Percentiles rank a stretch among this genome's conserved stretches.
phyloP scores from a whole-genome alignment of 1,140 invertebrate species.

The Sitodiplosis mosellana region DNA sequence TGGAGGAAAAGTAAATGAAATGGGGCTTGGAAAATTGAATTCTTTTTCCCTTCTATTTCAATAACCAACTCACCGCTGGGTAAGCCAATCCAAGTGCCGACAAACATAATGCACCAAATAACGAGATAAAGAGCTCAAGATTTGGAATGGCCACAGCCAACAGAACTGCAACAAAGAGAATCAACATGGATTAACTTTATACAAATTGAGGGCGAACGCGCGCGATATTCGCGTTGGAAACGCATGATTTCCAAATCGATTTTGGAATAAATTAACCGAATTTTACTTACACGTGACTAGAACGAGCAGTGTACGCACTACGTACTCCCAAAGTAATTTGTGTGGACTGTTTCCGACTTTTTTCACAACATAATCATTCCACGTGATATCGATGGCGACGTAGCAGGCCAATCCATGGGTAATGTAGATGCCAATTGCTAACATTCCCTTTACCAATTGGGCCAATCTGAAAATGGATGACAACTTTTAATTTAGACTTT shows the following conservation, averaged over 20 bases:
- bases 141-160: slow-evolving; percentile 61
- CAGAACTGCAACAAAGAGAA: slow-evolving; percentile 35
- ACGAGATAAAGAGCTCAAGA: slow-evolving; percentile 73
- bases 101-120: slow-evolving; percentile 72
- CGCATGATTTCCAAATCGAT: too few relatives aligned
- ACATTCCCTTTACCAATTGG: slow-evolving; percentile 47
- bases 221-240: too few relatives aligned
- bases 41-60: slow-evolving; percentile 7
- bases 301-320: slow-evolving; percentile 45
- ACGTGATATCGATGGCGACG: slow-evolving; percentile 69
- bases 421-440: slow-evolving; percentile 60
- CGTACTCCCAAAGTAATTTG: slow-evolving; percentile 40
- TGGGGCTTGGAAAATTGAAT: not conserved
- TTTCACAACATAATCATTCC: slow-evolving; percentile 43
- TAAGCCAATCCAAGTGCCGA: slow-evolving; percentile 73
- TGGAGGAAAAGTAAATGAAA: too few relatives aligned
- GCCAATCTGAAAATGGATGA: slow-evolving; percentile 33
- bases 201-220: too few relatives aligned
- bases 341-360: slow-evolving; percentile 21
- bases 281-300: slow-evolving; percentile 66
- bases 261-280: slow-evolving; percentile 1
- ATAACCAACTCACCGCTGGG: slow-evolving; percentile 57
- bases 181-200: not conserved
- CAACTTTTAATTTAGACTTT: too few relatives aligned
- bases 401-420: slow-evolving; percentile 71